A percentile compares a stretch with the other conserved stretches of the same genome.
phyloP scores from a whole-genome alignment of 2,888 invertebrate genomes.

The Tupiocoris notatus region DNA sequence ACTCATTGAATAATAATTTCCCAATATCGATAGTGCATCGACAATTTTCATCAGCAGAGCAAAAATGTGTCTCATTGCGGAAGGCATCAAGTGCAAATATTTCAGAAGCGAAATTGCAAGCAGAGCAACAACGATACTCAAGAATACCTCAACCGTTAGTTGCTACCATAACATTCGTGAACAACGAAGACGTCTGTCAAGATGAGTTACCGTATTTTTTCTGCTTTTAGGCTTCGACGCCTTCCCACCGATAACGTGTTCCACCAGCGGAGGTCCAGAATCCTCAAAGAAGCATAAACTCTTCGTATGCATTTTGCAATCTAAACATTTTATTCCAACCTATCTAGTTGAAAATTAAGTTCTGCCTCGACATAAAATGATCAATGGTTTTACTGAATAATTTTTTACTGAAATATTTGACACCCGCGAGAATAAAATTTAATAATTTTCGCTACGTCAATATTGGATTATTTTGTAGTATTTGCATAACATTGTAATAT shows the following conservation, averaged over 20 bases:
- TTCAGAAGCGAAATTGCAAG: background rate
- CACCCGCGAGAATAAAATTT: too few species aligned
- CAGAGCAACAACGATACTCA: background rate
- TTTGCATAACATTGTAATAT: too few species aligned
- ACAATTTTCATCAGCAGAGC: too few species aligned
- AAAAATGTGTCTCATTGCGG: too few species aligned
- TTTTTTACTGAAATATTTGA: too few species aligned
- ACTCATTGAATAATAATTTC: too few species aligned
- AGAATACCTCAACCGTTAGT: background rate
- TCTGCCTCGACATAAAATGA: too few species aligned
- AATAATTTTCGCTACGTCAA: background rate
- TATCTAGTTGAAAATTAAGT: too few species aligned
- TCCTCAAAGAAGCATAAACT: conserved; percentile 5
- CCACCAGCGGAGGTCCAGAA: conserved; percentile 1
- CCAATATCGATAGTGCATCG: too few species aligned
- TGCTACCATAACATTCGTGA: background rate
- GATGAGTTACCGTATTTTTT: conserved; percentile 9
- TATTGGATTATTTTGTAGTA: background rate
- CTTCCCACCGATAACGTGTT: conserved; percentile 23
- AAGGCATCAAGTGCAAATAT: too few species aligned
- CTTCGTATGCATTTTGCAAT: conserved; percentile 23
- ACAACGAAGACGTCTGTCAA: background rate
- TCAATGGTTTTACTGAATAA: too few species aligned
- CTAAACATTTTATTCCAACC: conserved; percentile 19
- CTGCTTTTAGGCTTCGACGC: background rate